Base-by-base conservation (phyloP, 2,888 invertebrate species). In the Trisateles emortualis region DNA sequence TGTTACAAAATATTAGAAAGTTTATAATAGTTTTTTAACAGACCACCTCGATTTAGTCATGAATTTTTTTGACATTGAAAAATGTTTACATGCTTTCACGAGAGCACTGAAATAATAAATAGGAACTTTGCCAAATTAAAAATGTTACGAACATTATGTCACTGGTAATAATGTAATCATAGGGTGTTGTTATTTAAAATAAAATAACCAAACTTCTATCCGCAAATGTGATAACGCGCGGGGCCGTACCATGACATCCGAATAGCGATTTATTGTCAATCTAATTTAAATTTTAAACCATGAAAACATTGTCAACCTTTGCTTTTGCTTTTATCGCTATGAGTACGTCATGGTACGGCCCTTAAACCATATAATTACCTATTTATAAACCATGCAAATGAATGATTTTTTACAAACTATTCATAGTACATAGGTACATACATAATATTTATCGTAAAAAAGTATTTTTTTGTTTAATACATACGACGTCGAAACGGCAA, bases 1-100 rank as follows among this genome's bases (percentile, higher is more conserved):
- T 69, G 72, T 91, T 91, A 85, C 91, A 85, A 78, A 76, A 78
- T 65, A 72, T 62, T 56, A 74, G 73, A 79, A 76, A 77, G 73
- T 74, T 50, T 49, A n/a, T n/a, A 47, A 48, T 43, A 44, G 5
- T 32, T 16, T 43, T 32, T 22, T 38, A 32, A 13, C 41, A 29
- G 33, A 49, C 3, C 26, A 40, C 41, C 17, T 19, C 26, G n/a
- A 30, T n/a, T 13, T 11, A 4, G 5, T 2, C 9, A 6, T 14
- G 8, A 14, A 33, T 14, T 33, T 8, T 33, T 33, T 9, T 8
- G 3, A 26, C 26, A 26, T 26, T 8, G 33, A 33, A 33, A 14
- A 33, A 33, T 0, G n/a, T 8, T 8, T 26, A 26, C 2, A 19
- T 3, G 8, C 26, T 26, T 26, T 26, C 26, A 26, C 26, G 9